These are phyloP conservation scores for Capreolus pygargus DNA, from an alignment of 2,113 vertebrate genomes.

Conservation along the genomic window DNA sequence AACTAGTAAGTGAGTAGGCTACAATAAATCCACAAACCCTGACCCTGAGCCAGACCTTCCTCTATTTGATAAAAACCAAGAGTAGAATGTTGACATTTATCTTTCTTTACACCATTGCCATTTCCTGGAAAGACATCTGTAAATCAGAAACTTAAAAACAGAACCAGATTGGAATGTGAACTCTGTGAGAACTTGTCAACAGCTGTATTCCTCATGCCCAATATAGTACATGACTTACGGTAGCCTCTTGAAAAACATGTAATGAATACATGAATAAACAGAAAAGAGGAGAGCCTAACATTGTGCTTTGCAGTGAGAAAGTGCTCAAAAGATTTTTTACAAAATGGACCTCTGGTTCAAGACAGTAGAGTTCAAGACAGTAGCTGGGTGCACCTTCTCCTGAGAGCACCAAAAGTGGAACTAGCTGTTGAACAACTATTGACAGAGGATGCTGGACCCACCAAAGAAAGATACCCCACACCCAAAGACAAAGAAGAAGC, in stretches of 20 bases:
- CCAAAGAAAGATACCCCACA: neutral
- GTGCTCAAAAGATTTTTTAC: neutral
- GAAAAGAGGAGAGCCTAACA: neutral
- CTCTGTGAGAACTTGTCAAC: neutral
- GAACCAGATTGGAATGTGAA: neutral
- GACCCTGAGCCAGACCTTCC: neutral
- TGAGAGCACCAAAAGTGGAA: neutral
- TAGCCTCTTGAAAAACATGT: neutral
- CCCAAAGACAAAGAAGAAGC: neutral
- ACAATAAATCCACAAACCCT: neutral
- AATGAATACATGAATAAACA: neutral
- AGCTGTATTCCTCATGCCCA: neutral
- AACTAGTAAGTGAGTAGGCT: neutral
- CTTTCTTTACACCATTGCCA: neutral
- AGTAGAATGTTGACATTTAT: neutral
- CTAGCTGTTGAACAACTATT: neutral
- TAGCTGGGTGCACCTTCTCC: neutral
- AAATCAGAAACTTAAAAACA: neutral
- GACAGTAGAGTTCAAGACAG: neutral
- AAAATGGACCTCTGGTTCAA: neutral
- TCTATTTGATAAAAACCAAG: neutral
- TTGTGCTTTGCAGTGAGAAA: neutral
- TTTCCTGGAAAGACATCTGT: neutral
- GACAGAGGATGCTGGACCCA: neutral
- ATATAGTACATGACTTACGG: neutral